Evolutionary conservation across 1,140 invertebrate species (phyloP).

Genomic region (Diprion similis): DNA sequence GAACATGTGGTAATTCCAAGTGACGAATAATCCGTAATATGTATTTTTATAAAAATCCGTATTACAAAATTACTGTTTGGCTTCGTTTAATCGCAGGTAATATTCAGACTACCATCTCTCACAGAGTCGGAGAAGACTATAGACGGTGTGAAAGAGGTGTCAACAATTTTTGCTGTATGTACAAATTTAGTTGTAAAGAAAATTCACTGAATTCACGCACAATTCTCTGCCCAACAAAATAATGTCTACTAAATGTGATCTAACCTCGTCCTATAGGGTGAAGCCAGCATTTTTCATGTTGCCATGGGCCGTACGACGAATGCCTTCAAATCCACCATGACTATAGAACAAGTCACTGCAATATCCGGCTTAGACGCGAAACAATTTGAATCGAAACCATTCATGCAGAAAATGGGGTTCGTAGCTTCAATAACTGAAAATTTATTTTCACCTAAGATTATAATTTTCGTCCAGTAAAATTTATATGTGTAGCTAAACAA

Average conservation of each 20-base stretch:
- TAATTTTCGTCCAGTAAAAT: too few relatives aligned
- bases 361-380: conserved; percentile 58
- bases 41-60: background rate
- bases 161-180: conserved; percentile 71
- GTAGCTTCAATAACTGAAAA: background rate
- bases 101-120: conserved; percentile 77
- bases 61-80: conserved; percentile 10
- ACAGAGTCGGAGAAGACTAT: conserved; percentile 67
- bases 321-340: conserved; percentile 57
- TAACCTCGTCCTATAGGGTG: conserved; percentile 51
- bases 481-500: too few relatives aligned
- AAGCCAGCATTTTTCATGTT: conserved; percentile 67
- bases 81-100: conserved; percentile 64
- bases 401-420: conserved; percentile 68
- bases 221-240: conserved; percentile 18
- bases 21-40: too few relatives aligned
- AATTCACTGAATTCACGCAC: conserved; percentile 8
- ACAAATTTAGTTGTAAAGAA: background rate
- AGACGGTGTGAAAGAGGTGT: conserved; percentile 62
- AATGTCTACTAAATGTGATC: conserved; percentile 8
- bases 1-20: conserved; percentile 78
- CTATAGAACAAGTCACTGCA: conserved; percentile 59
- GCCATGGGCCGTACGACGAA: conserved; percentile 61
- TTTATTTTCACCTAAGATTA: too few relatives aligned
- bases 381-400: conserved; percentile 50